Percentiles rank a stretch among this genome's conserved stretches.
phyloP scores from a whole-genome alignment of 2,113 vertebrate species.

The Plectropomus leopardus region DNA sequence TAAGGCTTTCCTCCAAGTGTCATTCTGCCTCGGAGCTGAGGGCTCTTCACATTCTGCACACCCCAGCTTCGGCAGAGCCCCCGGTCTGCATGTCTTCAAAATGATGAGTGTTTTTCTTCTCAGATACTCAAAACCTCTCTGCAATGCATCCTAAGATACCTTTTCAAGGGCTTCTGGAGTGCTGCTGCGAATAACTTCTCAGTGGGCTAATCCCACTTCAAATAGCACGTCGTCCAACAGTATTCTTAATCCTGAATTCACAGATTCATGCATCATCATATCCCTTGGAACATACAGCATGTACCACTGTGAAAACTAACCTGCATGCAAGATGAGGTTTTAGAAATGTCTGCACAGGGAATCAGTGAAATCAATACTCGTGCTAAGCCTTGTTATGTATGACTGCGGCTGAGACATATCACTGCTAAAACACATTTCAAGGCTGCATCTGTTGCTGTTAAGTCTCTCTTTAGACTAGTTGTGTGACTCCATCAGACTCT shows the following conservation, averaged over 20 bases:
- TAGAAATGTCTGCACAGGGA: conserved; percentile 2
- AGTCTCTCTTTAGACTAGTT: conserved; percentile 24
- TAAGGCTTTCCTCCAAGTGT: conserved; percentile 69
- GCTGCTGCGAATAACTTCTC: conserved; percentile 74
- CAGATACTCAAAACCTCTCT: conserved; percentile 50
- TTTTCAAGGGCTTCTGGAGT: conserved; percentile 70
- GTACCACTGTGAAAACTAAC: conserved; percentile 10
- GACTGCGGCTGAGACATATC: conserved; percentile 24
- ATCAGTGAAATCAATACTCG: conserved; percentile 39
- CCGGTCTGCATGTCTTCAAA: conserved; percentile 58
- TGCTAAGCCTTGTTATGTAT: conserved; percentile 1
- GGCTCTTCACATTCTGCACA: conserved; percentile 67
- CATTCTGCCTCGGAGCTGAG: conserved; percentile 65
- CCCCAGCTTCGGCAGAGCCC: conserved; percentile 35
- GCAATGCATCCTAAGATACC: conserved; percentile 61
- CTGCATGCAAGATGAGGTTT: conserved; percentile 24
- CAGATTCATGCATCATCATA: conserved; percentile 58
- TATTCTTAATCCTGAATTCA: conserved; percentile 70
- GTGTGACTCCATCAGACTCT: conserved; percentile 35
- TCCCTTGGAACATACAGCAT: conserved; percentile 52
- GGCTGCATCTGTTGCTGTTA: conserved; percentile 2
- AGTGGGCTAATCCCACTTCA: conserved; percentile 78
- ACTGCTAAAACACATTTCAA: conserved; percentile 35
- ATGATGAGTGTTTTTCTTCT: conserved; percentile 67
- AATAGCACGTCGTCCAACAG: conserved; percentile 68